These are phyloP conservation scores for Aquatica leii DNA, from an alignment of 2,888 invertebrate species.

Conservation along the genomic window DNA sequence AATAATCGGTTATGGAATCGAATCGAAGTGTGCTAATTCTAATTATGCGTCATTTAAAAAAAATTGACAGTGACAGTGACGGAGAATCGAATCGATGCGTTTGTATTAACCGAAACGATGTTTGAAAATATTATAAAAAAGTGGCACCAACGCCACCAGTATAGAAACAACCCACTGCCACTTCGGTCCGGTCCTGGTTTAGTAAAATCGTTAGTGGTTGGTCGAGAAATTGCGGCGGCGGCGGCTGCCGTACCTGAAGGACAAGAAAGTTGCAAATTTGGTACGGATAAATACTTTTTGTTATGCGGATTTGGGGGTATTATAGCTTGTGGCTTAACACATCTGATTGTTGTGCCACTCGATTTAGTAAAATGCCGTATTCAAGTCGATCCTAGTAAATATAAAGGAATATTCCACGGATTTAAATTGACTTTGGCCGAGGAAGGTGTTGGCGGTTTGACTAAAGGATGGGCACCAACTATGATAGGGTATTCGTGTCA, in stretches of 20 bases:
- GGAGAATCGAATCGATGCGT: too few species aligned
- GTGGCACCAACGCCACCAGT: too few species aligned
- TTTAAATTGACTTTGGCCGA: slow-evolving; percentile 87
- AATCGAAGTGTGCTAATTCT: too few species aligned
- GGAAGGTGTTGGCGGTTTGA: slow-evolving; percentile 86
- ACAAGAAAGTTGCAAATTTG: slow-evolving; percentile 79
- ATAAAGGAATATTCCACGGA: slow-evolving; percentile 87
- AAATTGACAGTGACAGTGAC: too few species aligned
- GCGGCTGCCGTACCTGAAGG: slow-evolving; percentile 28
- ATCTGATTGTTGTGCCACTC: slow-evolving; percentile 93
- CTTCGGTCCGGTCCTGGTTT: too few species aligned
- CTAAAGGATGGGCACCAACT: slow-evolving; percentile 97
- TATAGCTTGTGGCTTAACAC: slow-evolving; percentile 82
- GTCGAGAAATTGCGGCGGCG: slow-evolving; percentile 50
- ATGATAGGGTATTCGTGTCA: slow-evolving; percentile 95
- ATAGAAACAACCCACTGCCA: too few species aligned
- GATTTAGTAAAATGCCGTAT: slow-evolving; percentile 96
- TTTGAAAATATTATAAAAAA: too few species aligned
- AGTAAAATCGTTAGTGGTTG: slow-evolving; percentile 49
- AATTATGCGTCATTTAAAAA: too few species aligned
- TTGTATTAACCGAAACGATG: too few species aligned
- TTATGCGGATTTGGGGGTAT: slow-evolving; percentile 93
- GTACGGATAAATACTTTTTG: slow-evolving; percentile 87
- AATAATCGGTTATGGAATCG: too few species aligned
- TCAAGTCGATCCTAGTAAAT: slow-evolving; percentile 93